phyloP scores from a whole-genome alignment of 2,113 vertebrate species.

The Bombycilla garrulus region DNA sequence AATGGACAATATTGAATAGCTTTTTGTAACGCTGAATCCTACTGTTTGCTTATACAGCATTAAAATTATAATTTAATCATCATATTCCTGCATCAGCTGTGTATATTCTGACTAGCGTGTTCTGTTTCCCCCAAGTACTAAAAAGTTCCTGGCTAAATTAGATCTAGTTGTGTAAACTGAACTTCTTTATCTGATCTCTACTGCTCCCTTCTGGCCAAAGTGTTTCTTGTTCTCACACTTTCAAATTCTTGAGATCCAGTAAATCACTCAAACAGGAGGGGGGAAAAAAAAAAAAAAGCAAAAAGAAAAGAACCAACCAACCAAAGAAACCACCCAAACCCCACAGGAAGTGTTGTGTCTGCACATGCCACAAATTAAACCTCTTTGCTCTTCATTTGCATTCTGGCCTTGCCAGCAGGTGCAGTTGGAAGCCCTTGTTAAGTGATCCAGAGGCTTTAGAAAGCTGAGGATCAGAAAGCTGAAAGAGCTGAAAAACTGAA shows the following conservation, averaged over 20 bases:
- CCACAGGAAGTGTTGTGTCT: background rate
- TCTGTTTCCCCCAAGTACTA: background rate
- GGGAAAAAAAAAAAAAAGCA: background rate
- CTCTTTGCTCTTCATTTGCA: background rate
- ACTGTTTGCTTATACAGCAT: background rate
- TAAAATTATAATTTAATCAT: background rate
- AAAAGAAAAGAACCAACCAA: background rate
- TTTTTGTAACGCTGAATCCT: background rate
- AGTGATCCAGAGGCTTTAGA: background rate
- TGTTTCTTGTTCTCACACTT: background rate
- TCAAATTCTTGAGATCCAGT: background rate
- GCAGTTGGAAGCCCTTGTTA: background rate
- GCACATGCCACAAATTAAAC: background rate
- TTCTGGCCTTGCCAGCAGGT: background rate
- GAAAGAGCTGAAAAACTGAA: background rate
- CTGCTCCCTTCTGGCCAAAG: slow-evolving; percentile 33
- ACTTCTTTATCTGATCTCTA: background rate
- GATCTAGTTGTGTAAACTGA: background rate
- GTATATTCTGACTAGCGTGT: rapidly evolving
- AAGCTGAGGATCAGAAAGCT: background rate
- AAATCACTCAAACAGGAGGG: background rate
- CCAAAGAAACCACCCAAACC: background rate
- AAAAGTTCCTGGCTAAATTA: background rate
- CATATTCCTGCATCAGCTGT: background rate
- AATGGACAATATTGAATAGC: background rate